Percentiles rank a stretch among this genome's conserved stretches.
These are phyloP conservation scores for Dysmachus trigonus DNA, from an alignment of 2,888 invertebrate genomes.

Conservation along the genomic window DNA sequence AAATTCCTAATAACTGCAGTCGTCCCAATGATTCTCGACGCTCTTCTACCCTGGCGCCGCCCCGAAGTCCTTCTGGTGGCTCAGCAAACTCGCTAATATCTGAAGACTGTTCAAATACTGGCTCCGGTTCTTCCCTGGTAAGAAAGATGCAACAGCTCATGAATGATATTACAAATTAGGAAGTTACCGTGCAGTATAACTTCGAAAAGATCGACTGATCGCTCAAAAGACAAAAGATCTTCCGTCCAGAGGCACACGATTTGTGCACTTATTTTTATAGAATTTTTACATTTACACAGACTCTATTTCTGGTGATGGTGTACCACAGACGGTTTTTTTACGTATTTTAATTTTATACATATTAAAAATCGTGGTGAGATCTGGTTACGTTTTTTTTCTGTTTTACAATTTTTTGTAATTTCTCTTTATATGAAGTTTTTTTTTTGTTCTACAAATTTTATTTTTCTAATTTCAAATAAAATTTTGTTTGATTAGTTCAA, in stretches of 20 bases:
- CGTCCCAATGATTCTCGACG: constrained; percentile 65
- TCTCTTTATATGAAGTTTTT: constrained; percentile 54
- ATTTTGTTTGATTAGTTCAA: constrained; percentile 22
- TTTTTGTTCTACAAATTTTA: constrained; percentile 49
- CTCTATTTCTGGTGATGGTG: background rate
- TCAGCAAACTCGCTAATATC: constrained; percentile 73
- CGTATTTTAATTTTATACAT: background rate
- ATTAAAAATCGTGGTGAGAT: constrained; percentile 37
- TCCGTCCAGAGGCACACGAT: background rate
- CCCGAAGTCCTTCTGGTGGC: constrained; percentile 79
- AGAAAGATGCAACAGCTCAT: constrained; percentile 73
- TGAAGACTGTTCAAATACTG: constrained; percentile 66
- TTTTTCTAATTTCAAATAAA: constrained; percentile 22
- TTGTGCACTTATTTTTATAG: background rate
- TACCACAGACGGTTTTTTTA: background rate
- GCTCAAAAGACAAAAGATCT: background rate
- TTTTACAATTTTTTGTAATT: constrained; percentile 50
- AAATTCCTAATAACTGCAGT: constrained; percentile 97
- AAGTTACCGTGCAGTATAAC: background rate
- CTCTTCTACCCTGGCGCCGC: constrained; percentile 63
- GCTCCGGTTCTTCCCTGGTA: constrained; percentile 75
- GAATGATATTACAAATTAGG: constrained; percentile 64
- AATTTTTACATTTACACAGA: background rate
- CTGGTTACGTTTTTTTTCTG: constrained; percentile 60
- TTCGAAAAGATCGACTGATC: background rate